Conservation (phyloP, 1,140 invertebrate genomes). For the Drosophila mauritiana region DNA sequence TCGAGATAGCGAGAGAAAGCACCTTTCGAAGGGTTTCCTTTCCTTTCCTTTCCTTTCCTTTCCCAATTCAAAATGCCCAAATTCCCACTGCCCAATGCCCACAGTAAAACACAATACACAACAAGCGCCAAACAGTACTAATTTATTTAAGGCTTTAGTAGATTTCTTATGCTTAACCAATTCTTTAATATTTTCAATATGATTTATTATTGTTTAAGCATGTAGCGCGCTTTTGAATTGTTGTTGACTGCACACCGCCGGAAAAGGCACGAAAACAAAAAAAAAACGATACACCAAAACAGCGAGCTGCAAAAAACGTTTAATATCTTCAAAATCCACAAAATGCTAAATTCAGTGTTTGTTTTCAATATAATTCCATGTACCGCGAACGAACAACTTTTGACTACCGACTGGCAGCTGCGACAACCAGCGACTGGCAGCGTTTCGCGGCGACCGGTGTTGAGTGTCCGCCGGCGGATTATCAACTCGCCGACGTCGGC, state of each 20-base stretch:
- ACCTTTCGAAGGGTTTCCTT: slow-evolving; percentile 1
- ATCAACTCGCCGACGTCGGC: slow-evolving; percentile 65
- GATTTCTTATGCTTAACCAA: slow-evolving; percentile 4
- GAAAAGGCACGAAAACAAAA: slow-evolving; percentile 38
- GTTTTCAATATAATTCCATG: slow-evolving; percentile 44
- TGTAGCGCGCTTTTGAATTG: slow-evolving; percentile 62
- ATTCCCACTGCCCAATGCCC: neutral
- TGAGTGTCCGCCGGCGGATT: slow-evolving; percentile 78
- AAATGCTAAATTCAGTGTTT: slow-evolving; percentile 25
- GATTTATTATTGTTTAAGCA: slow-evolving; percentile 30
- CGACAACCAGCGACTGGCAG: slow-evolving; percentile 62
- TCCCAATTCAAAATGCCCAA: neutral
- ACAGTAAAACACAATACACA: slow-evolving; percentile 23
- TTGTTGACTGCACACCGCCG: slow-evolving; percentile 66
- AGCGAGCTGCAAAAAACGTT: slow-evolving; percentile 14
- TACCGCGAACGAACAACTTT: slow-evolving; percentile 16
- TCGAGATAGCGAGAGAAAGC: slow-evolving; percentile 3
- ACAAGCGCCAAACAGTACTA: slow-evolving; percentile 16
- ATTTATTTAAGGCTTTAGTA: slow-evolving; percentile 42
- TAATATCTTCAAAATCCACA: neutral
- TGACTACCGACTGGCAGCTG: slow-evolving; percentile 53
- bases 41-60: neutral
- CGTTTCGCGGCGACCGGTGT: slow-evolving; percentile 70
- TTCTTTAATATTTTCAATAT: neutral
- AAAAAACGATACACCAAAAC: slow-evolving; percentile 2